Conservation (phyloP, 2,113 vertebrate genomes). For the Bujurquina vittata region DNA sequence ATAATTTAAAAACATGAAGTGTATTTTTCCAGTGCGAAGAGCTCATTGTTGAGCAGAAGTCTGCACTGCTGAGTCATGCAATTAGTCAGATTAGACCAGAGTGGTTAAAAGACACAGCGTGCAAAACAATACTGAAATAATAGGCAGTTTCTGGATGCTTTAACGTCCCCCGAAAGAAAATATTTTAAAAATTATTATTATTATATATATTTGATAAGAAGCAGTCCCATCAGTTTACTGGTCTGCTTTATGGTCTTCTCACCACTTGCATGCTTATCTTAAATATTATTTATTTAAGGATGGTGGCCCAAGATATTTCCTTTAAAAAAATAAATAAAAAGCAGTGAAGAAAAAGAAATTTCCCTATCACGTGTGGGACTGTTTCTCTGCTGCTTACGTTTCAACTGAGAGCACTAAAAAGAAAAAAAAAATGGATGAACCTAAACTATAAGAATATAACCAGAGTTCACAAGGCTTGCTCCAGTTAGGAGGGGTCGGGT, state of each 20-base stretch:
- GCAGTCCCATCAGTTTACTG: background rate
- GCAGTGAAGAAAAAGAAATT: background rate
- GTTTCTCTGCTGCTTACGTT: background rate
- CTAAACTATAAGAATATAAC: background rate
- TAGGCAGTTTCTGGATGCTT: background rate
- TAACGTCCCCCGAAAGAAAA: background rate
- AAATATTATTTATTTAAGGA: background rate
- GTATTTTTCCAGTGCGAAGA: slow-evolving; percentile 32
- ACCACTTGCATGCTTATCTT: background rate
- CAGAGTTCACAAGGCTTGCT: background rate
- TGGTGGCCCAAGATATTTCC: background rate
- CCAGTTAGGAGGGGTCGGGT: background rate
- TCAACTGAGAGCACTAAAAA: background rate
- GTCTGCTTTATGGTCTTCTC: background rate
- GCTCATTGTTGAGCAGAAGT: slow-evolving; percentile 37
- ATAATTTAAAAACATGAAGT: slow-evolving; percentile 6
- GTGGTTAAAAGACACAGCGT: slow-evolving; percentile 32
- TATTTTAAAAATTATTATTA: too few relatives aligned
- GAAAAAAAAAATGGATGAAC: background rate
- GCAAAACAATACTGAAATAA: slow-evolving; percentile 41
- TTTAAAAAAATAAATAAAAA: background rate
- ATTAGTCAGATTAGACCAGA: background rate
- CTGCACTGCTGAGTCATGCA: slow-evolving; percentile 53
- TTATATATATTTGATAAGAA: too few relatives aligned
- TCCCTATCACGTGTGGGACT: background rate